Evolutionary conservation across 2,797 vertebrate species (phyloP), one percentile per base, ranked within the genome.

Genomic region (Psittacula derbiana): DNA sequence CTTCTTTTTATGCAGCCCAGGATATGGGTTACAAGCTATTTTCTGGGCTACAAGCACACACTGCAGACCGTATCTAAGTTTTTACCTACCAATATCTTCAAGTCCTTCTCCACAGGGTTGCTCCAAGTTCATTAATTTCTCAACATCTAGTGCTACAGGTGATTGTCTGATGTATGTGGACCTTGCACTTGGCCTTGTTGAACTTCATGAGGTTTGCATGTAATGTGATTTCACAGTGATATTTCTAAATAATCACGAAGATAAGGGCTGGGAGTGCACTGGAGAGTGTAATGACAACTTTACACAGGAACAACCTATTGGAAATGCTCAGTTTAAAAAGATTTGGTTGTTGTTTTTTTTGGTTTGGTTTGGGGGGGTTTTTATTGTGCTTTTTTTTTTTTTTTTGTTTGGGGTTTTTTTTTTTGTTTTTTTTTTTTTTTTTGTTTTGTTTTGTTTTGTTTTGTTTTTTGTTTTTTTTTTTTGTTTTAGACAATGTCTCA

Each of bases 11-110:
- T 40, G 8, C 31, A 76, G 5, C 7, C 23, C 46, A 79, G 31
- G 25, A 4, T 10, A 46, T 1, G 3, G 2, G 12, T 55, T 55
- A 12, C 19, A n/a, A n/a, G 53, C 31, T 12, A 1, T 57, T 81
- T 90, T 20, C 64, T 38, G 28, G 27, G 10, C 4, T 40, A 24
- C 12, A 52, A 74, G 11, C 2, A 6, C 8, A 19, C 11, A 28
- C 31, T 64, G 8, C 44, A 44, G 4, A 9, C 38, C 38, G 11
- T 5, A 6, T 16, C 5, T 21, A 33, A 17, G 30, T 41, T 79
- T 88, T 65, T 6, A 53, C 11, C 12, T 21, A 6, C 36, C 3
- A 11, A 5, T 31, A 80, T 10, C 21, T 18, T 6, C 44, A 69
- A n/a, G 16, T 36, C 8, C 7, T 40, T 67, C 38, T 27, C 40